phyloP scores from a whole-genome alignment of 2,888 invertebrate genomes.

The Cyaniris semiargus region DNA sequence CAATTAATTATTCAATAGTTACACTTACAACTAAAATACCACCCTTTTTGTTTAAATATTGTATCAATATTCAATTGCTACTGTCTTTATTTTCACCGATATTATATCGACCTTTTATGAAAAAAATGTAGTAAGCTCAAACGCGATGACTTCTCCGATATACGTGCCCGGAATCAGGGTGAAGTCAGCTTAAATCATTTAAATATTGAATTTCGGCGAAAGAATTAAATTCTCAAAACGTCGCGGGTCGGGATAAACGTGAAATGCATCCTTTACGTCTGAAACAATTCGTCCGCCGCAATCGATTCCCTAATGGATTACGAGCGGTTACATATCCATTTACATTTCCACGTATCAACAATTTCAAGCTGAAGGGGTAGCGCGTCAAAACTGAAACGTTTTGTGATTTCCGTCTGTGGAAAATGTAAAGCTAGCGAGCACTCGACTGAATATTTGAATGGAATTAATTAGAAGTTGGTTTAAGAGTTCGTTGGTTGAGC shows the following conservation, averaged over 20 bases:
- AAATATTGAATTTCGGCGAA: not conserved
- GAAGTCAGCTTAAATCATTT: not conserved
- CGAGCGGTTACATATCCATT: slow-evolving; percentile 16
- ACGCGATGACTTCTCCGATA: not conserved
- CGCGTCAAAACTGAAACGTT: not conserved
- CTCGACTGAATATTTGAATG: not conserved
- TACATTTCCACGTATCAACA: slow-evolving; percentile 27
- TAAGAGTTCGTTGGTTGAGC: not conserved
- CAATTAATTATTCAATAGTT: not conserved
- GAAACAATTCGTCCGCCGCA: slow-evolving; percentile 6
- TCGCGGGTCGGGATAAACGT: not conserved
- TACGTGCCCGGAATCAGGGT: not conserved
- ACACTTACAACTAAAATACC: not conserved
- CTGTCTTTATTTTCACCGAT: too few species aligned
- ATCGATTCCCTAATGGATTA: slow-evolving; percentile 18
- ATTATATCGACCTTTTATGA: not conserved
- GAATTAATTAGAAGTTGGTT: not conserved
- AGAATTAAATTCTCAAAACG: not conserved
- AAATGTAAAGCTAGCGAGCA: not conserved
- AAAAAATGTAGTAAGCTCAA: not conserved
- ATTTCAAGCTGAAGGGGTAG: slow-evolving; percentile 8
- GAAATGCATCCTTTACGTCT: slow-evolving; percentile 22
- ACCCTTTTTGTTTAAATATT: too few species aligned
- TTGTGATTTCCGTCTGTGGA: not conserved
- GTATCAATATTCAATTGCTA: too few species aligned